Percentiles rank a stretch among this genome's conserved stretches.
phyloP scores from a whole-genome alignment of 2,797 vertebrate species.

The Mormyrops boulengeri region DNA sequence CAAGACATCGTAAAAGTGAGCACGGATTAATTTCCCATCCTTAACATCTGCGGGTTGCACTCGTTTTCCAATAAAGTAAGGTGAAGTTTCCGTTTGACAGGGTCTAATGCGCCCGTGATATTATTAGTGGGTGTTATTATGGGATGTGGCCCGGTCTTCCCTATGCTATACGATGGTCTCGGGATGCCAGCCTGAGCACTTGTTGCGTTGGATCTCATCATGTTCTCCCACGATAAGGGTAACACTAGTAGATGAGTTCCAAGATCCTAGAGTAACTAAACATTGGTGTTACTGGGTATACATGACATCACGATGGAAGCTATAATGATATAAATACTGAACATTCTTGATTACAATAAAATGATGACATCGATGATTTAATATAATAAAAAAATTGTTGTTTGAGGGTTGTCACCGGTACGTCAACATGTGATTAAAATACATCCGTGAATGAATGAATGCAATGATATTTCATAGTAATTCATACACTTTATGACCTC shows the following conservation, averaged over 20 bases:
- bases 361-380: neutral
- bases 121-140: neutral
- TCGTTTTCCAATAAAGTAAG: slow-evolving; percentile 14
- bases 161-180: neutral
- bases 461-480: neutral
- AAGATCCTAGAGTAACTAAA: neutral
- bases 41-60: neutral
- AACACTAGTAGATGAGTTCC: neutral
- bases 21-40: slow-evolving; percentile 30
- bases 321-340: neutral
- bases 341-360: neutral
- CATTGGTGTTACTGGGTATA: neutral
- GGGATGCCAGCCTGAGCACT: neutral
- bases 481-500: neutral
- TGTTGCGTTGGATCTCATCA: neutral
- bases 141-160: neutral
- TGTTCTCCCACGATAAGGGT: neutral
- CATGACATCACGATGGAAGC: neutral
- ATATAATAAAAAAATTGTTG: neutral
- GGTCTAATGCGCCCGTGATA: neutral
- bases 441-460: neutral
- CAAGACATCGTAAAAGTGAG: slow-evolving; percentile 62
- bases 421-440: neutral
- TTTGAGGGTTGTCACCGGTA: neutral
- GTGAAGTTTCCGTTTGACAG: neutral